Evolutionary conservation across 2,797 vertebrate genomes (phyloP).

Genomic region (Anguilla obscura): DNA sequence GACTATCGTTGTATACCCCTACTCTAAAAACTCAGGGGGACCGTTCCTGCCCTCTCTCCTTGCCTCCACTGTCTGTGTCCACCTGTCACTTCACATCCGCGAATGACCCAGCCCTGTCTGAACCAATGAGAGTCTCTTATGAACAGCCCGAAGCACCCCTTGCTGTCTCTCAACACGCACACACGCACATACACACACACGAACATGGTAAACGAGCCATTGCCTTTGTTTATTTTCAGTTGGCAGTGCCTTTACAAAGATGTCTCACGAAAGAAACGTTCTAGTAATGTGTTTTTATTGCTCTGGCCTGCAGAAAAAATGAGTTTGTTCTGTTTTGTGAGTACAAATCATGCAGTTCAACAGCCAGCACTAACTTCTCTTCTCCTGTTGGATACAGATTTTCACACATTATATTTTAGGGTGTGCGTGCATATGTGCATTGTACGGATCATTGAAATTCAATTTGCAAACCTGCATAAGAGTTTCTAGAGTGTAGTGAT

Average conservation of each 20-base stretch:
- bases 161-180: neutral
- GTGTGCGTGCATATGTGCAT: neutral
- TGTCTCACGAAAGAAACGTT: neutral
- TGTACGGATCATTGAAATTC: neutral
- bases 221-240: neutral
- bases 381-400: neutral
- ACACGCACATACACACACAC: neutral
- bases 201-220: neutral
- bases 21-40: too few relatives aligned
- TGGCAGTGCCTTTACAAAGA: neutral
- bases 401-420: neutral
- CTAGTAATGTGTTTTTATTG: neutral
- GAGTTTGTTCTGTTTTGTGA: neutral
- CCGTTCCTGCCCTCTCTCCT: neutral
- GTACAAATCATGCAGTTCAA: neutral
- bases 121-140: neutral
- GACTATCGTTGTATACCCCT: too few relatives aligned
- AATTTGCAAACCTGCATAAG: neutral
- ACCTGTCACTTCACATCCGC: neutral
- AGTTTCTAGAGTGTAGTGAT: neutral
- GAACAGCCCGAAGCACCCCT: neutral
- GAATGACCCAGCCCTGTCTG: neutral
- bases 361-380: neutral
- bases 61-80: neutral
- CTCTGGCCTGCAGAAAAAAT: neutral